Evolutionary conservation across 2,113 vertebrate genomes (phyloP).

Genomic region (Sterrhoptilus dennistouni): DNA sequence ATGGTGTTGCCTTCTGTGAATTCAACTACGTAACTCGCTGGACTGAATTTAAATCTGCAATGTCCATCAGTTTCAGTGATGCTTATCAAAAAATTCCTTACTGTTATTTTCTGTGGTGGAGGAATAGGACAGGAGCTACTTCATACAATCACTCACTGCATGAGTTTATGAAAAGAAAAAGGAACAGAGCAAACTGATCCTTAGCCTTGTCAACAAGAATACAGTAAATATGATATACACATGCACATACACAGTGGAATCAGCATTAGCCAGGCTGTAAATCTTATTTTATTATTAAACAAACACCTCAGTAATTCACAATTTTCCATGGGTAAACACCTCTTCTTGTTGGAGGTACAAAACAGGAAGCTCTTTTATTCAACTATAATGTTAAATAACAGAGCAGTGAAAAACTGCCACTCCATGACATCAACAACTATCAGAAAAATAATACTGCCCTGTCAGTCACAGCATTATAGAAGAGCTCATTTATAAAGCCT

Average conservation of each 20-base stretch:
- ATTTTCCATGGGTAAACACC: background rate
- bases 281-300: background rate
- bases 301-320: background rate
- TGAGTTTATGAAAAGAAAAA: background rate
- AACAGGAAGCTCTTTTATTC: background rate
- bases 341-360: background rate
- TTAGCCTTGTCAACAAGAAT: background rate
- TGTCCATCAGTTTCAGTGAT: background rate
- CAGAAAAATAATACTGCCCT: background rate
- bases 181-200: background rate
- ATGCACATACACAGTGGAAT: background rate
- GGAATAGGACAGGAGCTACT: background rate
- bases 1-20: background rate
- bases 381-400: constrained; percentile 1
- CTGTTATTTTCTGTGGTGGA: background rate
- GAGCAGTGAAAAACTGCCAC: background rate
- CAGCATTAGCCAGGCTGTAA: background rate
- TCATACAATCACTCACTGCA: background rate
- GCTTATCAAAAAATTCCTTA: background rate
- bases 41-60: background rate
- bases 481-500: background rate
- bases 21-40: background rate
- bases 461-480: background rate
- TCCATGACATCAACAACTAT: background rate
- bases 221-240: background rate